These are phyloP conservation scores for Drosophila auraria DNA, from an alignment of 1,140 invertebrate species.

Conservation along the genomic window DNA sequence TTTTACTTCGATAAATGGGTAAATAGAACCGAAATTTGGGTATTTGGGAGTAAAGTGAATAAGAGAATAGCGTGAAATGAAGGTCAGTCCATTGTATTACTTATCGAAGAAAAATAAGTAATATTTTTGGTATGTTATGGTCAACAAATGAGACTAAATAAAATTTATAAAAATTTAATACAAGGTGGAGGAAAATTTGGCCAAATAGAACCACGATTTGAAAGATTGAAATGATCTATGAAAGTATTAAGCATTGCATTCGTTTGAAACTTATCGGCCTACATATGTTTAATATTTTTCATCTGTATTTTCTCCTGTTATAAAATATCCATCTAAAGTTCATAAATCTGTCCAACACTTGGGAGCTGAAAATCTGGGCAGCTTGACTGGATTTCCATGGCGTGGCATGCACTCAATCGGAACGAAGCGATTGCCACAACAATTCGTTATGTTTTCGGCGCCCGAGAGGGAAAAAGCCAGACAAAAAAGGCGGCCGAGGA, in stretches of 20 bases:
- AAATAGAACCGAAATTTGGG: neutral
- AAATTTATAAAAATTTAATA: neutral
- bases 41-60: neutral
- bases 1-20: neutral
- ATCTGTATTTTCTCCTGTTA: neutral
- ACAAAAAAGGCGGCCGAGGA: slow-evolving; percentile 19
- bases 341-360: slow-evolving; percentile 49
- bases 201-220: no score
- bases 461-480: slow-evolving; percentile 48
- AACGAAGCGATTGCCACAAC: slow-evolving; percentile 83
- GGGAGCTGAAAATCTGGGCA: slow-evolving; percentile 33
- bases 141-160: neutral
- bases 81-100: neutral
- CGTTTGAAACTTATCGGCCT: no score
- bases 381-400: slow-evolving; percentile 58
- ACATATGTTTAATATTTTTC: no score
- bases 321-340: slow-evolving; percentile 3
- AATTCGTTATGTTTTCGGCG: slow-evolving; percentile 83
- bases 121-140: neutral
- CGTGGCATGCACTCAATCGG: slow-evolving; percentile 80
- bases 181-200: neutral
- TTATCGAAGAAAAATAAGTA: neutral
- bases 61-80: neutral
- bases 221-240: no score
- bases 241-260: no score